phyloP scores from a whole-genome alignment of 2,888 invertebrate genomes.

The Cataglyphis albicans region DNA sequence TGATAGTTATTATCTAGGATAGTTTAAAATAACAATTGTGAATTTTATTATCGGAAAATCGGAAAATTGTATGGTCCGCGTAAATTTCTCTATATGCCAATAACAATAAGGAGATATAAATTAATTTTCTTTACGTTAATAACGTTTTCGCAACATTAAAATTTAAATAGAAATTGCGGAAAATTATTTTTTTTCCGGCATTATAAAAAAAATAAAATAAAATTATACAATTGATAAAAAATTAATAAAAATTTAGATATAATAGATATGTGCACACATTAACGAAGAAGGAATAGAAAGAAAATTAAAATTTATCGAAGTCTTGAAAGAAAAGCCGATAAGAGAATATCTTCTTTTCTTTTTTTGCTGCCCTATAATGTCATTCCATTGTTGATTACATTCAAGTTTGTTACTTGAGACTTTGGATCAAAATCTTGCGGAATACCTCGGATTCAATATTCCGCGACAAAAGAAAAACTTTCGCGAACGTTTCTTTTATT shows the following conservation, averaged over 20 bases:
- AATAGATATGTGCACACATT: neutral
- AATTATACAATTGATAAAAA: neutral
- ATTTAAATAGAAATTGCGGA: neutral
- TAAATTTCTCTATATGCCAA: neutral
- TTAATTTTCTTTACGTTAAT: neutral
- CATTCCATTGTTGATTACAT: constrained; percentile 1
- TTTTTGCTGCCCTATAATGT: neutral
- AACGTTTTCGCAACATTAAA: neutral
- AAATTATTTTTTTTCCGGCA: neutral
- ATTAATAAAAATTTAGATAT: neutral
- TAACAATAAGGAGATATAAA: neutral
- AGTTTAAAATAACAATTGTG: constrained; percentile 26
- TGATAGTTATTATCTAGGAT: constrained; percentile 5
- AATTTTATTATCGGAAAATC: constrained; percentile 12
- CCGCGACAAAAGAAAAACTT: constrained; percentile 45
- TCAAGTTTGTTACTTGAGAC: constrained; percentile 33
- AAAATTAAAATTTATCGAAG: constrained; percentile 16
- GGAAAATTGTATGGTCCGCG: neutral
- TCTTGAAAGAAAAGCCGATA: neutral
- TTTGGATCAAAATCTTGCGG: constrained; percentile 10
- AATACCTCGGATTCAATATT: constrained; percentile 69
- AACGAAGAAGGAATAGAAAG: neutral
- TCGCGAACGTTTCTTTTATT: constrained; percentile 39
- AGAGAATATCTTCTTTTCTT: neutral
- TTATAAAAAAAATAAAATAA: neutral